A percentile compares a stretch with the other conserved stretches of the same genome.
phyloP scores from a whole-genome alignment of 23 tunicate species.

The Styela clava region DNA sequence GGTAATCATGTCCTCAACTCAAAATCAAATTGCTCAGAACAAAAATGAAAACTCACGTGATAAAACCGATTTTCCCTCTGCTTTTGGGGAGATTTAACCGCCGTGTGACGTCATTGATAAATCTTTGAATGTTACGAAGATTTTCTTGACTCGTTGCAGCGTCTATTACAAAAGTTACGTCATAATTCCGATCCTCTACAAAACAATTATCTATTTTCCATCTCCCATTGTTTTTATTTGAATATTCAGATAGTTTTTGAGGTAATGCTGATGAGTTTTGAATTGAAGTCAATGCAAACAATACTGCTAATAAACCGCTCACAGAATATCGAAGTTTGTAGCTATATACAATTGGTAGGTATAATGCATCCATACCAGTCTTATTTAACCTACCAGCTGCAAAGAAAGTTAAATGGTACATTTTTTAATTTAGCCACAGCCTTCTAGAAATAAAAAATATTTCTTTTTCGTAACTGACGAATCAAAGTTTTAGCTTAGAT shows the following conservation, averaged over 20 bases:
- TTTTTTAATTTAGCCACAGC: too few species aligned
- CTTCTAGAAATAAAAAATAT: too few species aligned
- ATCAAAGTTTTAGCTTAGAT: too few species aligned
- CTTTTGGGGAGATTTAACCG: constrained; percentile 1
- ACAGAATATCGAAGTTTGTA: background rate
- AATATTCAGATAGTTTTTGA: background rate
- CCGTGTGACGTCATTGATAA: constrained; percentile 19
- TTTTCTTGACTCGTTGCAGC: background rate
- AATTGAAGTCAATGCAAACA: background rate
- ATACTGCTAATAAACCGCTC: background rate
- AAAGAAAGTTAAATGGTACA: too few species aligned
- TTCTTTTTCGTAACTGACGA: too few species aligned
- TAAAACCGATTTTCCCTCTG: constrained; percentile 21
- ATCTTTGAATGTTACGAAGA: background rate
- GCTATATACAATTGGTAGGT: background rate
- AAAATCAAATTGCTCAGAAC: background rate
- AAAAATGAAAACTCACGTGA: constrained; percentile 14
- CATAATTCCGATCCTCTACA: constrained; percentile 8
- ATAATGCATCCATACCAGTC: background rate
- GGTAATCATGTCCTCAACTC: background rate
- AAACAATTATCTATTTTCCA: constrained; percentile 31
- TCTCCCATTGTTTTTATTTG: background rate
- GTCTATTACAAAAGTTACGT: constrained; percentile 20
- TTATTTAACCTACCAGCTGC: background rate
- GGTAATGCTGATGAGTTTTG: background rate